Percentiles rank a stretch among this genome's conserved stretches.
These are phyloP conservation scores for Eristalis tenax DNA, from an alignment of 2,888 invertebrate genomes.

Conservation along the genomic window DNA sequence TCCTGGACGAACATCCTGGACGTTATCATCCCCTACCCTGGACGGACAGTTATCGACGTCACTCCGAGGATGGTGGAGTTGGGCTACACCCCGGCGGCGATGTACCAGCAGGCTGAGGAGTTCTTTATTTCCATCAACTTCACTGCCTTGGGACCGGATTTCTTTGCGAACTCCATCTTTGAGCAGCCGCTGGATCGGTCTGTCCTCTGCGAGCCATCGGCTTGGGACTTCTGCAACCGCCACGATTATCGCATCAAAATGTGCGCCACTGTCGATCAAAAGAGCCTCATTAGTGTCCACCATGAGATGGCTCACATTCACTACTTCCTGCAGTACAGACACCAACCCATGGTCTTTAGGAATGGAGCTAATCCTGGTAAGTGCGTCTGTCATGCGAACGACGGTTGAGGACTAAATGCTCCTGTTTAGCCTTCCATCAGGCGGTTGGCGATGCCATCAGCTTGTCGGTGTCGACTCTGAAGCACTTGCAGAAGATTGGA, in stretches of 20 bases:
- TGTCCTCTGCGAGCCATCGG: slow-evolving; percentile 93
- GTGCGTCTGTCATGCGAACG: neutral
- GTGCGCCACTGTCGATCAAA: slow-evolving; percentile 92
- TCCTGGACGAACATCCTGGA: slow-evolving; percentile 92
- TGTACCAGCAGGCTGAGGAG: slow-evolving; percentile 94
- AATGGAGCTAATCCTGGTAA: slow-evolving; percentile 96
- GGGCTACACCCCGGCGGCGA: slow-evolving; percentile 91
- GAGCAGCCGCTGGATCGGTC: slow-evolving; percentile 90
- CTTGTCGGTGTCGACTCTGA: slow-evolving; percentile 91
- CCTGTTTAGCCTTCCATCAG: slow-evolving; percentile 93
- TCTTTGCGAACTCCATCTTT: slow-evolving; percentile 93
- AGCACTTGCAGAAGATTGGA: slow-evolving; percentile 91
- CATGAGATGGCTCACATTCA: slow-evolving; percentile 96
- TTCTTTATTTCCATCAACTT: slow-evolving; percentile 95
- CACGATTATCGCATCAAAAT: slow-evolving; percentile 93
- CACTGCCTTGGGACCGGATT: slow-evolving; percentile 91
- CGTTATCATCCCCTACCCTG: slow-evolving; percentile 91
- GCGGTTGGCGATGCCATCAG: slow-evolving; percentile 95
- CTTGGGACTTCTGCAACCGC: slow-evolving; percentile 96
- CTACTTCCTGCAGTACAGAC: slow-evolving; percentile 92
- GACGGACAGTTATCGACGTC: slow-evolving; percentile 91
- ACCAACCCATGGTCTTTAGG: slow-evolving; percentile 92
- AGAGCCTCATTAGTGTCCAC: slow-evolving; percentile 92
- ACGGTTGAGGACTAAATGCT: neutral
- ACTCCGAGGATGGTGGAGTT: slow-evolving; percentile 91